Evolutionary conservation across 2,888 invertebrate species (phyloP).

Genomic region (Galerucella pusilla): DNA sequence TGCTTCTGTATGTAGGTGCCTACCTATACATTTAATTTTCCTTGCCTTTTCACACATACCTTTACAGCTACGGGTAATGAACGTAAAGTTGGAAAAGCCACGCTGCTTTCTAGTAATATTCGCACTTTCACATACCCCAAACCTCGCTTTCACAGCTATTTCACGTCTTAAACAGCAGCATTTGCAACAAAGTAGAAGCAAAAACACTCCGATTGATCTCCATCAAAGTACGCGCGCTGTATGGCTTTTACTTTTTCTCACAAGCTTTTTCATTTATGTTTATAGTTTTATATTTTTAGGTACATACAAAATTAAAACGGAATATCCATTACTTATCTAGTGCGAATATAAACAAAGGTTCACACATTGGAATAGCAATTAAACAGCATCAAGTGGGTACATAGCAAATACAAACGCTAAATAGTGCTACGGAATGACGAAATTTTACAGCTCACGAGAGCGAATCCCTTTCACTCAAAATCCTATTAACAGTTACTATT

Average conservation of each 20-base stretch:
- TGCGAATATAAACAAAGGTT: background rate
- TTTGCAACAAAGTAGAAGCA: background rate
- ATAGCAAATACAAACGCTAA: background rate
- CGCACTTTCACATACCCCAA: background rate
- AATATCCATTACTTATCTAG: background rate
- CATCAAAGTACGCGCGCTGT: too few species aligned
- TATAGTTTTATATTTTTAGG: too few species aligned
- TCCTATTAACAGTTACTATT: background rate
- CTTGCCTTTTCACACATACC: too few species aligned
- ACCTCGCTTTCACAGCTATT: background rate
- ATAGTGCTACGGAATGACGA: background rate
- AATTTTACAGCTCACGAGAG: background rate
- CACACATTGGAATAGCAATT: background rate
- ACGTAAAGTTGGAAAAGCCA: too few species aligned
- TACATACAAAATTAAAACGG: too few species aligned
- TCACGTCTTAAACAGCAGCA: background rate
- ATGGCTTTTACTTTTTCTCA: too few species aligned
- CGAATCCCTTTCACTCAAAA: background rate
- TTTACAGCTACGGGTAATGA: too few species aligned
- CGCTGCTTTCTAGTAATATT: background rate
- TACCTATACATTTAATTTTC: too few species aligned
- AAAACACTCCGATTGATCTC: background rate
- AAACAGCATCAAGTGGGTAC: background rate
- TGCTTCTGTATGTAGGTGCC: too few species aligned
- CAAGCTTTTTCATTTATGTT: too few species aligned